Base-by-base conservation (phyloP, 2,888 invertebrate species). In the Carabus problematicus region DNA sequence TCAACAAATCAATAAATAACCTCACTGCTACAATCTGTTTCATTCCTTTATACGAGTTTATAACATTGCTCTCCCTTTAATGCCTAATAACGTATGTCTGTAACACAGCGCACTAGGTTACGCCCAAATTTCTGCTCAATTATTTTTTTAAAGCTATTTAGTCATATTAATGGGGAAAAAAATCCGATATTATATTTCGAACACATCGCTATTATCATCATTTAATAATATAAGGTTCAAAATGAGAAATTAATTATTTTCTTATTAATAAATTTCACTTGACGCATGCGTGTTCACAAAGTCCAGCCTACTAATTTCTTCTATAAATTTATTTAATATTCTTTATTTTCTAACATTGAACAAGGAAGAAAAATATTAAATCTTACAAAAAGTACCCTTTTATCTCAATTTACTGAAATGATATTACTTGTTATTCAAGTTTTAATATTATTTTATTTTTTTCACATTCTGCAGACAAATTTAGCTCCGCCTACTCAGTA, bases 41-140 rank as follows among this genome's bases (percentile, higher is more conserved):
- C 72, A 55, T 55, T 55, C 63, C 7, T 1, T 4, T 29, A 12
- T 18, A 41, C 1, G 8, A 7, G 8, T 8, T 19, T 43, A 42
- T 62, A 40, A 18, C 58, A 14, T 12, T 40, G 40, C 3, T n/a
- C 59, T 54, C 12, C 54, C 19, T 40, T 67, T 40, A 41, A 9
- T 40, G n/a, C 1, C 11, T 19, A 16, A 9, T 6, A 39, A 69
- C 55, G 62, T 69, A 47, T 47, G n/a, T 54, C 61, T 11, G 8
- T 18, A 11, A 54, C 75, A 42, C 72, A 41, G 72, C 71, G 71
- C 62, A 72, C 71, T 73, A 73, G 75, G 77, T 78, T 79, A 79
- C 79, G 79, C 80, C 80, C 79, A 77, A 77, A 74, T 75, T 75
- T 70, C 68, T 67, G 64, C 70, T 60, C 72, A 72, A 45, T 12